Percentiles rank a stretch among this genome's conserved stretches.
Evolutionary conservation across 2,797 vertebrate species (phyloP).

Genomic region (Alosa sapidissima): DNA sequence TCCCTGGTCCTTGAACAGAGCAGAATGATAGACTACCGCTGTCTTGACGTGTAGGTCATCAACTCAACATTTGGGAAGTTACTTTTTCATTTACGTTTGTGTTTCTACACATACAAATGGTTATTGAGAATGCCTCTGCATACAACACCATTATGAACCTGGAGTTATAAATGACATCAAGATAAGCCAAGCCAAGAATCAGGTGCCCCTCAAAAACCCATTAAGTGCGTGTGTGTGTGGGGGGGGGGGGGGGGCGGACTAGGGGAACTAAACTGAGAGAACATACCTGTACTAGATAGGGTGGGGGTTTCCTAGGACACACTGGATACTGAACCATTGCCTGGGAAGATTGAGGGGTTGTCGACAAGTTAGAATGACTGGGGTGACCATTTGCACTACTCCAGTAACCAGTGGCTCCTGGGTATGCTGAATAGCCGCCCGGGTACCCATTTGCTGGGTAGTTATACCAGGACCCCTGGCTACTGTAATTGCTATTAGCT

Average conservation of each 20-base stretch:
- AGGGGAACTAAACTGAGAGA: background rate
- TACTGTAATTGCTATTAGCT: slow-evolving; percentile 78
- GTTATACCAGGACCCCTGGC: slow-evolving; percentile 79
- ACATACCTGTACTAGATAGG: slow-evolving; percentile 73
- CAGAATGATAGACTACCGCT: slow-evolving; percentile 6
- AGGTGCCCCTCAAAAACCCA: no score
- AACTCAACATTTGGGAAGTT: background rate
- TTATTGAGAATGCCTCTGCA: no score
- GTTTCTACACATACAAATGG: background rate
- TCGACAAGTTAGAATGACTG: slow-evolving; percentile 79
- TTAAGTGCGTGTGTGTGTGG: no score
- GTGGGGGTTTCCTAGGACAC: slow-evolving; percentile 73
- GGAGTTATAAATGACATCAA: no score
- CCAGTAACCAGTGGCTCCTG: slow-evolving; percentile 78
- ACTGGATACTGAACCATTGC: slow-evolving; percentile 83
- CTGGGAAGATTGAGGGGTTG: slow-evolving; percentile 80
- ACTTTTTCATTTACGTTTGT: background rate
- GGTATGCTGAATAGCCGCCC: slow-evolving; percentile 76
- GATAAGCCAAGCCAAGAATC: no score
- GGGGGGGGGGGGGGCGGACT: background rate
- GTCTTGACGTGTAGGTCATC: background rate
- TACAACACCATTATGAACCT: no score
- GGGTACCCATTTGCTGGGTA: slow-evolving; percentile 78
- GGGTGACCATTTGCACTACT: slow-evolving; percentile 72
- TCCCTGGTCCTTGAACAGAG: slow-evolving; percentile 61